Evolutionary conservation across 64 coral and sea anemone genomes (phyloP).

Genomic region (Montipora cactus): DNA sequence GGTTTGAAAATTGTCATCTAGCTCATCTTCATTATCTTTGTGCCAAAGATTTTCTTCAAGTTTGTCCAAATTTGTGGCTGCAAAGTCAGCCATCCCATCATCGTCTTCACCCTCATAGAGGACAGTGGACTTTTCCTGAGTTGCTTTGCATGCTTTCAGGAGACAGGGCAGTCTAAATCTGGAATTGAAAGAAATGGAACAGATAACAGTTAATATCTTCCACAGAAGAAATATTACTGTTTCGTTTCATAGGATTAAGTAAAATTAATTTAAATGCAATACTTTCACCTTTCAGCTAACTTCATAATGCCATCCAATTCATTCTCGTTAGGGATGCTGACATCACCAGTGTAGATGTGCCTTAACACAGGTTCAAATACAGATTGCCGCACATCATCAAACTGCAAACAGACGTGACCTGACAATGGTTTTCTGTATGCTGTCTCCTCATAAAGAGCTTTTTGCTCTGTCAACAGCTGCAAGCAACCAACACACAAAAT

Average conservation of each 20-base stretch:
- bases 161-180: conserved; percentile 35
- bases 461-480: conserved; percentile 13
- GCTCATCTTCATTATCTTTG: conserved; percentile 20
- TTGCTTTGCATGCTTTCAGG: neutral
- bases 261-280: neutral
- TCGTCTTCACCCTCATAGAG: neutral
- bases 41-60: conserved; percentile 54
- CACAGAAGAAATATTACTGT: neutral
- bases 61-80: conserved; percentile 4
- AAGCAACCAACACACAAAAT: neutral
- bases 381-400: conserved; percentile 44
- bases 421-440: neutral
- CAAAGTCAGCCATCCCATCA: neutral
- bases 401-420: conserved; percentile 51
- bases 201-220: too few species aligned
- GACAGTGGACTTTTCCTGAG: neutral
- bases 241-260: neutral
- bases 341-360: conserved; percentile 75
- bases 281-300: conserved; percentile 77
- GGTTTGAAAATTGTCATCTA: neutral
- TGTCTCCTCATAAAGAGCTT: conserved; percentile 3
- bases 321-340: conserved; percentile 25
- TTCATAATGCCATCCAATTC: conserved; percentile 4
- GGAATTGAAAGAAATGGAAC: neutral
- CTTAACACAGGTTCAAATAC: conserved; percentile 44